Conservation (phyloP, 2,113 vertebrate genomes). For the Rana temporaria region DNA sequence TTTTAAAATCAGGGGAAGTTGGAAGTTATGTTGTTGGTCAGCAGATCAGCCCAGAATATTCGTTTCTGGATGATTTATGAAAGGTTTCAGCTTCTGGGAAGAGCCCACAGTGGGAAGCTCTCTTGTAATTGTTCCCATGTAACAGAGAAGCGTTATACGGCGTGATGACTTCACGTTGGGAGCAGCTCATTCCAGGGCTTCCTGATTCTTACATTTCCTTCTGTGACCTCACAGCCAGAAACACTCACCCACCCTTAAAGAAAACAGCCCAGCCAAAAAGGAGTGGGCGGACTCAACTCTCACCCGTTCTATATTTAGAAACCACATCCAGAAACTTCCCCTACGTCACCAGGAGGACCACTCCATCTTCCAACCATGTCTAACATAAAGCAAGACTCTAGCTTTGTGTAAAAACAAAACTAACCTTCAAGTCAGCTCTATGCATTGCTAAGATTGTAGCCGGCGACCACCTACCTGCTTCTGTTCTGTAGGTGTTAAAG, state of each 20-base stretch:
- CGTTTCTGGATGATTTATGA: no score
- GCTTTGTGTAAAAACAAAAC: no score
- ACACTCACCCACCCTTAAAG: conserved; percentile 23
- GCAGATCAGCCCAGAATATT: no score
- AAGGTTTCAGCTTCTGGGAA: no score
- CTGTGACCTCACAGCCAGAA: conserved; percentile 11
- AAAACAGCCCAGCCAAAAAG: conserved; percentile 10
- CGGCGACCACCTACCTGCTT: no score
- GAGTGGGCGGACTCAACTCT: neutral
- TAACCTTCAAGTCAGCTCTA: no score
- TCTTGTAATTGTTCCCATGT: neutral
- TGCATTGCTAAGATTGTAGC: no score
- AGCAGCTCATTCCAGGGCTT: conserved; percentile 7
- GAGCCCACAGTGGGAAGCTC: no score
- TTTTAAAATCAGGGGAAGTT: no score
- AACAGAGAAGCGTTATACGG: neutral
- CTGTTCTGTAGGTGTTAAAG: no score
- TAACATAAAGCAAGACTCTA: no score
- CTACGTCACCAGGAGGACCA: neutral
- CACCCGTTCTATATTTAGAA: conserved; percentile 9
- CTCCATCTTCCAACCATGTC: neutral
- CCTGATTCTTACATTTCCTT: conserved; percentile 26
- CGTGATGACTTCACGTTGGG: conserved; percentile 18
- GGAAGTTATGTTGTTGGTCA: no score
- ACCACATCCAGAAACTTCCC: neutral